Percentiles rank a stretch among this genome's conserved stretches.
phyloP scores from a whole-genome alignment of 1,140 invertebrate genomes.

The Leguminivora glycinivorella region DNA sequence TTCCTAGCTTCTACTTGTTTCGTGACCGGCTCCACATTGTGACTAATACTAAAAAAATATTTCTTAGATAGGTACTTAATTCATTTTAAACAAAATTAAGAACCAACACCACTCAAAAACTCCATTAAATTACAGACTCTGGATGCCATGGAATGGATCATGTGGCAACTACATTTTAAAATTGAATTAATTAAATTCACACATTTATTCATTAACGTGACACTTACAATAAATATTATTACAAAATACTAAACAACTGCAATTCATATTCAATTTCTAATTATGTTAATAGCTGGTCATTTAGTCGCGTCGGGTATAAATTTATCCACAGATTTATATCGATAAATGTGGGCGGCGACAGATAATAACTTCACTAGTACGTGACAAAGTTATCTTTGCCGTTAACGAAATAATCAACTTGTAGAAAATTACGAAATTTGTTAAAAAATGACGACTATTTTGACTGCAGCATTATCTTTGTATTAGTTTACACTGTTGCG shows the following conservation, averaged over 20 bases:
- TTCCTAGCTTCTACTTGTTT: too few relatives aligned
- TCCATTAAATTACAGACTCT: too few relatives aligned
- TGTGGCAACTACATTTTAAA: neutral
- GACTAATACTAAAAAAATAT: too few relatives aligned
- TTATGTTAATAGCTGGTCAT: constrained; percentile 27
- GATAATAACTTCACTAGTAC: constrained; percentile 18
- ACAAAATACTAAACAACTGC: constrained; percentile 9
- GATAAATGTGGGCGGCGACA: constrained; percentile 21
- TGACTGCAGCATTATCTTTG: neutral
- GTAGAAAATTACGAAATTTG: neutral
- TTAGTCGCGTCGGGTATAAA: constrained; percentile 18
- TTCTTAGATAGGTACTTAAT: too few relatives aligned
- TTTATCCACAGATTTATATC: constrained; percentile 20
- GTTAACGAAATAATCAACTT: neutral
- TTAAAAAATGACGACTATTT: neutral
- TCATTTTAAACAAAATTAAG: too few relatives aligned
- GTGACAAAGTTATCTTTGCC: constrained; percentile 4
- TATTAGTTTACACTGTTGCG: neutral
- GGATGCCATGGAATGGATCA: too few relatives aligned
- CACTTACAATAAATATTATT: constrained; percentile 20
- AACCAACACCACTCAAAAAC: too few relatives aligned
- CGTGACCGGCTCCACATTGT: too few relatives aligned
- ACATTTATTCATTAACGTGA: constrained; percentile 18
- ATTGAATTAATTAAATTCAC: neutral
- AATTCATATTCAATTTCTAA: constrained; percentile 26